Evolutionary conservation across 2,797 vertebrate species (phyloP), one percentile per base, ranked within the genome.

Genomic region (Octomys mimax): DNA sequence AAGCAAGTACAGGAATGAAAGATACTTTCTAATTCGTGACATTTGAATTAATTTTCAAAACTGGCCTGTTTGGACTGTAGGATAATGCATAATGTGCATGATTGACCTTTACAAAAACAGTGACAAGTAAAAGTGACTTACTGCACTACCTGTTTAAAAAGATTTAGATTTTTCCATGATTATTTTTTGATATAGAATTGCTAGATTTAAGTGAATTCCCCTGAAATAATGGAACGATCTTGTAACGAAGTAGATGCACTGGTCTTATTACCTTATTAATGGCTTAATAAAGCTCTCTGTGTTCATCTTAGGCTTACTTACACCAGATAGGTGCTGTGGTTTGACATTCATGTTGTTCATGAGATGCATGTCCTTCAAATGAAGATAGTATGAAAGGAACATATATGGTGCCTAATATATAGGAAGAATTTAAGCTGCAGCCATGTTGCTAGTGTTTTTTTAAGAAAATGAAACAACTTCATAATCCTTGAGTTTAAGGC

Each of bases 41-140:
- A 95, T 97, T 91, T 95, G 33, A 87, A 89, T 83, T 95, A 88
- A 91, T 93, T 95, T 71, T 94, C 26, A 97, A 97, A 91, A 94
- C 85, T 73, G 6, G 21, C 80, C 19, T 59, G 4, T 88, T 89
- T 71, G 26, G 61, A n/a, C 26, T 1, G 7, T 75, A 46, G 66
- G 36, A 6, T 73, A 92, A 33, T 80, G 83, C 18, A 64, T 39
- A 92, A 95, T 73, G 8, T 82, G 1, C 22, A 89, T 81, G 31
- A 83, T 80, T 83, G 22, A 85, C 13, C 1, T 68, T 92, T 73
- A 93, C 26, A 28, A 94, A 95, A 94, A 36, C 18, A 92, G 82
- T 70, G 28, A 64, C 90, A 70, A 92, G 89, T 49, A 28, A 89
- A 84, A 95, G 28, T 85, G 39, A 94, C n/a, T 79, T 95, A 64